Base-by-base conservation (phyloP, 2,888 invertebrate genomes). In the Leptothorax acervorum region DNA sequence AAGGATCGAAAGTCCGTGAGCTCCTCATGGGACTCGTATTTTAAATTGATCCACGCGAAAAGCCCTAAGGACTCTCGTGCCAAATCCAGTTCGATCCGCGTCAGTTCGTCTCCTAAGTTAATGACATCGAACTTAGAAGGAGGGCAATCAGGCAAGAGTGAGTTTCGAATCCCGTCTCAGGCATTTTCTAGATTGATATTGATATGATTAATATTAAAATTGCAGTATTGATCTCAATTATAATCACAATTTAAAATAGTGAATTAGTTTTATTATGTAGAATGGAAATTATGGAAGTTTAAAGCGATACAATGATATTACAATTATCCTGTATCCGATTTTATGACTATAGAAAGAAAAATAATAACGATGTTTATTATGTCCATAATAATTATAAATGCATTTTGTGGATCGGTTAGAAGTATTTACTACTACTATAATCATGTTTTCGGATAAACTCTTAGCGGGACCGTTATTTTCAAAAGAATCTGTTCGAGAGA, bases 11-110 rank as follows among this genome's bases (percentile, higher is more conserved):
- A 74, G 0, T 93, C 93, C 0, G 93, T 94, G 1, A 87, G 85
- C 45, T 28, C 86, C 0, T 93, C 93, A 0, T 94, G 94, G 94
- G 89, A 91, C 68, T 23, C 48, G 1, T 94, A 91, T 76, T 94
- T 94, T 81, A 74, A 62, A n/a, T 63, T 65, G 18, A 68, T 91
- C 48, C 35, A 87, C 5, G n/a, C 35, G 0, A 55, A 85, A 9
- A 78, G 8, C 12, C 12, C 60, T 6, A 73, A 73, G 9, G 15
- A 55, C n/a, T 51, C 55, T 15, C 28, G 3, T 6, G 0, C 15
- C 2, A 45, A 18, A 0, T 2, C 18, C 12, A 70, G 3, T 2
- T 39, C 5, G 12, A 28, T 4, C 1, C 60, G 48, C 3, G 35
- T 23, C 74, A 48, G 4, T 15, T 62, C 74, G 45, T 86, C 85